phyloP scores from a whole-genome alignment of 30 jellyfish, hydroid and myxozoan genomes.

The Aurelia coerulea region DNA sequence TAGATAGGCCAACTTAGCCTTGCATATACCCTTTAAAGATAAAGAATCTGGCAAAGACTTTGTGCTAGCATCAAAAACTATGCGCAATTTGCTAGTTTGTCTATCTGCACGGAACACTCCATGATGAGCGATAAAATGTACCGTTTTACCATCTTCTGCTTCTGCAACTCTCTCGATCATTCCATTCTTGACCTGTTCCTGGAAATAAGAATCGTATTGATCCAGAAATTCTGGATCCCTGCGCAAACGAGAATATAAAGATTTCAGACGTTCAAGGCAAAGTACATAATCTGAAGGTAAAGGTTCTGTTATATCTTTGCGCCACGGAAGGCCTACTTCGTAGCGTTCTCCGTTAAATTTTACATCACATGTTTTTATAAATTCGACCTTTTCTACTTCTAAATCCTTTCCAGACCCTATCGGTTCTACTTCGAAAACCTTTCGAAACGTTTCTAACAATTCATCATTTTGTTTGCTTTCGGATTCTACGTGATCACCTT shows the following conservation, averaged over 20 bases:
- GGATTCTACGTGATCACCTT: not conserved
- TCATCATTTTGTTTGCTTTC: not conserved
- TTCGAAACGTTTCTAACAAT: slow-evolving; percentile 12
- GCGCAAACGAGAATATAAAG: slow-evolving; percentile 4
- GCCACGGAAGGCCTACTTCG: slow-evolving; percentile 26
- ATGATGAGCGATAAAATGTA: slow-evolving; percentile 9
- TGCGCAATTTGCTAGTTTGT: slow-evolving; percentile 6
- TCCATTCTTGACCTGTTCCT: not conserved
- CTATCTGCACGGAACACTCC: not conserved
- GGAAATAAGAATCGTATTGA: slow-evolving; percentile 12
- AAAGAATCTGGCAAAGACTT: slow-evolving; percentile 21
- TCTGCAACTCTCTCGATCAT: not conserved
- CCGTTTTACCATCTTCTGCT: not conserved
- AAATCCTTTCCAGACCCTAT: slow-evolving; percentile 10
- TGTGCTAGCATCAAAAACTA: slow-evolving; percentile 27
- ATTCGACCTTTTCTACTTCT: not conserved
- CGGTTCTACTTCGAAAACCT: slow-evolving; percentile 22
- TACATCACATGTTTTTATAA: not conserved
- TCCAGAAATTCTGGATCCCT: not conserved
- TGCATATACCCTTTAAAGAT: too few species aligned
- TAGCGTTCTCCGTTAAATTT: slow-evolving; percentile 21
- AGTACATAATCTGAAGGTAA: not conserved
- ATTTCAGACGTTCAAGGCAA: slow-evolving; percentile 8
- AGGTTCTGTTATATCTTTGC: slow-evolving; percentile 1
- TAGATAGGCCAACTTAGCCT: too few species aligned